A percentile compares a stretch with the other conserved stretches of the same genome.
These are phyloP conservation scores for Zaprionus lineosus DNA, from an alignment of 2,888 invertebrate genomes.

Conservation along the genomic window DNA sequence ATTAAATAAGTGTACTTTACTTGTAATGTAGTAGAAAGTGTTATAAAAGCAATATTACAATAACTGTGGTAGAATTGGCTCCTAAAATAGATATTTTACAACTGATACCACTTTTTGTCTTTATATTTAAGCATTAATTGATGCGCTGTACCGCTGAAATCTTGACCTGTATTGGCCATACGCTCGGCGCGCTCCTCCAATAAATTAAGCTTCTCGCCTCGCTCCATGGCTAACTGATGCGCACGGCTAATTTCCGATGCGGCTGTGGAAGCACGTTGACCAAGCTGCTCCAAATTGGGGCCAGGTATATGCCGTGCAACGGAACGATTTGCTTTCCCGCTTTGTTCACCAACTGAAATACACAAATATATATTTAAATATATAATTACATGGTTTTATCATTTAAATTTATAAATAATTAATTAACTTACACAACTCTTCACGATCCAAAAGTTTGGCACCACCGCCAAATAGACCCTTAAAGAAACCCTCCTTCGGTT, in stretches of 20 bases:
- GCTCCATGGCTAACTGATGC: slow-evolving; percentile 93
- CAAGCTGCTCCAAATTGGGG: slow-evolving; percentile 87
- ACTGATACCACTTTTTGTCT: slow-evolving; percentile 99
- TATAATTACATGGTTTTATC: background rate
- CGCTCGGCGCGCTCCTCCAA: slow-evolving; percentile 96
- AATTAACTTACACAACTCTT: slow-evolving; percentile 92
- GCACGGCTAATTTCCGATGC: slow-evolving; percentile 89
- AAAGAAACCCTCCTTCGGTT: slow-evolving; percentile 99
- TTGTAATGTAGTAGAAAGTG: slow-evolving; percentile 82
- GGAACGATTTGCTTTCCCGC: slow-evolving; percentile 94
- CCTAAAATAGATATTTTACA: slow-evolving; percentile 87
- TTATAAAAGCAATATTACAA: slow-evolving; percentile 83
- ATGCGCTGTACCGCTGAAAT: slow-evolving; percentile 93
- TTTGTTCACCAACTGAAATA: slow-evolving; percentile 93
- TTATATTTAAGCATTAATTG: slow-evolving; percentile 98
- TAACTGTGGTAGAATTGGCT: slow-evolving; percentile 82
- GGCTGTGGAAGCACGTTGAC: slow-evolving; percentile 88
- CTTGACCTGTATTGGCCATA: slow-evolving; percentile 94
- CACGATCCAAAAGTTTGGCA: slow-evolving; percentile 91
- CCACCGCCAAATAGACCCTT: slow-evolving; percentile 96
- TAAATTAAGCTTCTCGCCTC: slow-evolving; percentile 95
- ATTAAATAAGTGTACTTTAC: slow-evolving; percentile 82
- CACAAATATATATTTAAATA: background rate
- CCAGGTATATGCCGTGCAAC: slow-evolving; percentile 93
- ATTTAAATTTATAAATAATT: background rate